Conservation (phyloP, 2,888 invertebrate species). For the Amorpha juglandis region DNA sequence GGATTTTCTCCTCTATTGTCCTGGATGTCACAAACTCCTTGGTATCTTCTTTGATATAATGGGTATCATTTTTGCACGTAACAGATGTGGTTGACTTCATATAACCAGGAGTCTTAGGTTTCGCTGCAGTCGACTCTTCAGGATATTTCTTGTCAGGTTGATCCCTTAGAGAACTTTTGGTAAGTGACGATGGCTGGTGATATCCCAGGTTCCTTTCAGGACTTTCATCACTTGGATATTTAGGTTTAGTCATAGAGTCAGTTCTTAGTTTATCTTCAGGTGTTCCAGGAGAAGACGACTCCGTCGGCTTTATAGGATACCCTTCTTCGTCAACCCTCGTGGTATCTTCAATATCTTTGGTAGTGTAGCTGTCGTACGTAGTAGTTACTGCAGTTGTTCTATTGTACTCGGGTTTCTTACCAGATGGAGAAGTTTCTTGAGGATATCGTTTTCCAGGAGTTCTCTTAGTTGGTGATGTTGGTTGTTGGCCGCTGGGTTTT, state of each 20-base stretch:
- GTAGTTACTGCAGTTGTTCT: not conserved
- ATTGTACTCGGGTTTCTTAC: conserved; percentile 33
- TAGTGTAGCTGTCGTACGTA: conserved; percentile 15
- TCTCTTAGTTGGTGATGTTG: conserved; percentile 6
- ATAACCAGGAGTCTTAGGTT: conserved; percentile 10
- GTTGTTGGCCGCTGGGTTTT: conserved; percentile 25
- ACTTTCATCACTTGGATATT: conserved; percentile 22
- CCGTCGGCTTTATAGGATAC: conserved; percentile 21
- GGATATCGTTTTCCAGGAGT: not conserved
- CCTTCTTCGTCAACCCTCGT: not conserved
- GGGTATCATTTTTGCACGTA: not conserved
- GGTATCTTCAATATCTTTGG: conserved; percentile 5
- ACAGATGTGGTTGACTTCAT: conserved; percentile 5
- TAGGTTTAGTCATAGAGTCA: conserved; percentile 33
- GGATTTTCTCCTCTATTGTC: not conserved
- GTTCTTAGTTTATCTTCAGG: conserved; percentile 26
- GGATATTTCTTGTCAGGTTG: conserved; percentile 1
- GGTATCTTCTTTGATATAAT: not conserved
- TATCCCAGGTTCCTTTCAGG: conserved; percentile 34
- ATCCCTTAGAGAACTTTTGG: conserved; percentile 23
- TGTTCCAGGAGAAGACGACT: conserved; percentile 31
- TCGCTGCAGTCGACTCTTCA: not conserved
- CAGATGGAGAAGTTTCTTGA: conserved; percentile 21
- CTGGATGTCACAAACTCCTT: not conserved
- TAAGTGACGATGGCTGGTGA: conserved; percentile 29